Conservation (phyloP, 2,797 vertebrate genomes). For the Sparidentex hasta region DNA sequence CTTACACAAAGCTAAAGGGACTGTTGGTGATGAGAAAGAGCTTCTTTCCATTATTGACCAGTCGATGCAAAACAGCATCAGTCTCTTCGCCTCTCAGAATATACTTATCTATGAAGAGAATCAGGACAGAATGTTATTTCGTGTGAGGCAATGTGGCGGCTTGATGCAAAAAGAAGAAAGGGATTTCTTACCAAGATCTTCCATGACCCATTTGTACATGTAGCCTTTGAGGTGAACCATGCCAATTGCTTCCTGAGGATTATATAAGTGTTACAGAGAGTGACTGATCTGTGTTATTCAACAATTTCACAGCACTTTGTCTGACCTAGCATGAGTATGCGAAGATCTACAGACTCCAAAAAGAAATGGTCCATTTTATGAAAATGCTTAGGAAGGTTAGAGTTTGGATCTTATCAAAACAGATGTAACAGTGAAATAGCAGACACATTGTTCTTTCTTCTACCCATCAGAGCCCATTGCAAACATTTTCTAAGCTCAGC, state of each 20-base stretch:
- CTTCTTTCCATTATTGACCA: constrained; percentile 87
- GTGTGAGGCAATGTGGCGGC: not conserved
- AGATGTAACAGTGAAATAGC: not conserved
- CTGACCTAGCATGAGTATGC: not conserved
- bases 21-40: constrained; percentile 93
- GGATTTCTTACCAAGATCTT: constrained; percentile 84
- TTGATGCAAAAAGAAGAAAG: not conserved
- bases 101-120: constrained; percentile 83
- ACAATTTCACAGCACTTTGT: not conserved
- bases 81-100: constrained; percentile 89
- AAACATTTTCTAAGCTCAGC: constrained; percentile 38
- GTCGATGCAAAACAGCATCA: constrained; percentile 85
- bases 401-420: not conserved
- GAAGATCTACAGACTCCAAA: not conserved
- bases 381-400: not conserved
- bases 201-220: constrained; percentile 93
- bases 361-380: not conserved
- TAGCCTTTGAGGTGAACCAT: constrained; percentile 91
- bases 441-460: constrained; percentile 39
- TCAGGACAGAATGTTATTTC: not conserved
- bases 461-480: constrained; percentile 6
- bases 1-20: constrained; percentile 92
- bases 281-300: not conserved
- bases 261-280: not conserved
- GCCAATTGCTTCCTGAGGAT: constrained; percentile 87